These are phyloP conservation scores for Chrosomus eos DNA, from an alignment of 2,797 vertebrate genomes.

Conservation along the genomic window DNA sequence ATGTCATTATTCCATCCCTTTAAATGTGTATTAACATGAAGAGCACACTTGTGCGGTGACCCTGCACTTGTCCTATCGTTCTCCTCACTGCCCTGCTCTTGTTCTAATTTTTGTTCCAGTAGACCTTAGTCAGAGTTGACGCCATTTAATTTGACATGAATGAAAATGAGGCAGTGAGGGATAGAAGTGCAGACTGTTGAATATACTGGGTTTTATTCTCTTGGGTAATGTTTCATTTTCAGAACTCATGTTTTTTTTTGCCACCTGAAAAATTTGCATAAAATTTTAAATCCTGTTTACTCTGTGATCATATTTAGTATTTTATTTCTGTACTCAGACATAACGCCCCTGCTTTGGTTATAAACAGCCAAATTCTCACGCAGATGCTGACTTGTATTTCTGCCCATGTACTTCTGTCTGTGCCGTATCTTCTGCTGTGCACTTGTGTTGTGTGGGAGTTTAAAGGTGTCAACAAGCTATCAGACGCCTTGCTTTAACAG, in stretches of 20 bases:
- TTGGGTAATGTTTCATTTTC: neutral
- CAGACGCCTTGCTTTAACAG: neutral
- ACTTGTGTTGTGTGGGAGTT: conserved; percentile 33
- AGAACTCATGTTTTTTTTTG: neutral
- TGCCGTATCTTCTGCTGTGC: neutral
- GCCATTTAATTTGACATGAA: neutral
- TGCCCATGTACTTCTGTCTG: neutral
- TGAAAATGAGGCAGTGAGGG: neutral
- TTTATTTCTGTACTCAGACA: neutral
- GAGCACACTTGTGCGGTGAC: conserved; percentile 18
- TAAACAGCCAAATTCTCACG: neutral
- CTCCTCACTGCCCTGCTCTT: conserved; percentile 10
- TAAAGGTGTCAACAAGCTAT: conserved; percentile 30
- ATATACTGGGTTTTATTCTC: neutral
- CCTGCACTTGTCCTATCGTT: conserved; percentile 10
- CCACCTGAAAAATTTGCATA: neutral
- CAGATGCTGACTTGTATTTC: neutral
- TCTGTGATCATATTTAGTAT: neutral
- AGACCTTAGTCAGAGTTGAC: conserved; percentile 13
- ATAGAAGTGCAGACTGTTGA: neutral
- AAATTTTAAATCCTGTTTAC: neutral
- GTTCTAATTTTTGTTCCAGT: conserved; percentile 26
- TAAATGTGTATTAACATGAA: conserved; percentile 35
- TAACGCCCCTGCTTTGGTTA: neutral
- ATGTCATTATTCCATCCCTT: conserved; percentile 29